These are phyloP conservation scores for Tenthredo notha DNA, from an alignment of 2,888 invertebrate species.

Conservation along the genomic window DNA sequence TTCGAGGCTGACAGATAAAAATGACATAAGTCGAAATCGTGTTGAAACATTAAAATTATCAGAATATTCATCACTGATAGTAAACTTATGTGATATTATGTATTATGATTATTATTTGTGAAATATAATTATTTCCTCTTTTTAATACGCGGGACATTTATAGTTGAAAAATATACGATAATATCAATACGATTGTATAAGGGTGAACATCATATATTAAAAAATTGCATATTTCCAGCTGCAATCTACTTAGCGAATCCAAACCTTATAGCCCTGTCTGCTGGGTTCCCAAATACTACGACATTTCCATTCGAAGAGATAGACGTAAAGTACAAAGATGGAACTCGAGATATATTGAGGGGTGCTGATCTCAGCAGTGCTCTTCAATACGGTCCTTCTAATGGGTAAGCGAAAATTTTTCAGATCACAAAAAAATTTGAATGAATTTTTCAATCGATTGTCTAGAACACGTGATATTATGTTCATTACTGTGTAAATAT, in stretches of 20 bases:
- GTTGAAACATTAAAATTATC: background rate
- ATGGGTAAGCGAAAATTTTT: conserved; percentile 81
- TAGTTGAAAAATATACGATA: background rate
- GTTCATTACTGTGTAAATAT: conserved; percentile 22
- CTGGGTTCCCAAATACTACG: conserved; percentile 86
- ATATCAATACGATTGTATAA: background rate
- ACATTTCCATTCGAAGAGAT: conserved; percentile 85
- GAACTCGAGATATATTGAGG: conserved; percentile 79
- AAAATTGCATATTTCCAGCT: conserved; percentile 70
- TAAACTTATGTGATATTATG: background rate
- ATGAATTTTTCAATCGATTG: background rate
- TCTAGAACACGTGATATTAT: background rate
- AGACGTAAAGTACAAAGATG: conserved; percentile 81
- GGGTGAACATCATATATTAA: background rate
- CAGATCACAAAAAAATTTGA: background rate
- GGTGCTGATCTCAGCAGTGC: conserved; percentile 83
- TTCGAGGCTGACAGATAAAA: background rate
- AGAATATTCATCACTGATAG: background rate
- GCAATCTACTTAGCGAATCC: conserved; percentile 77
- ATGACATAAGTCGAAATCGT: background rate
- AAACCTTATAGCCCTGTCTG: conserved; percentile 82
- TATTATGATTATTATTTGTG: no score
- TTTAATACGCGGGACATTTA: background rate
- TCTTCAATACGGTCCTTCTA: conserved; percentile 87
- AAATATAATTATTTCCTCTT: background rate